A percentile compares a stretch with the other conserved stretches of the same genome.
Conservation (phyloP, 2,888 invertebrate genomes). For the Hofmannophila pseudospretella region DNA sequence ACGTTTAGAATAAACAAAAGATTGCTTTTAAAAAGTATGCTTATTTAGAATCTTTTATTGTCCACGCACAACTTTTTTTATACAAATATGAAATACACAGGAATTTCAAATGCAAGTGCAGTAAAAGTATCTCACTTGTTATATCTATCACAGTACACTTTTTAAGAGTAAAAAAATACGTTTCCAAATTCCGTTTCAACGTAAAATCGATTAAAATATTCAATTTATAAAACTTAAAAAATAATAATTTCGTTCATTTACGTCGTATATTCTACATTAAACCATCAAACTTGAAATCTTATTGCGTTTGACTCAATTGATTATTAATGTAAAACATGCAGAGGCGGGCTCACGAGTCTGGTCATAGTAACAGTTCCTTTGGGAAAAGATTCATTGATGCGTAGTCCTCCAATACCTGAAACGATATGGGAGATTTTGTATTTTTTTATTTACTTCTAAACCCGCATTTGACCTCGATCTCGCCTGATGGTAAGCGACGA, state of each 20-base stretch:
- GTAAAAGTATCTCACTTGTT: conserved; percentile 21
- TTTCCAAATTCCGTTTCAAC: neutral
- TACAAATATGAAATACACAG: conserved; percentile 18
- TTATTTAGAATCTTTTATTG: too few relatives aligned
- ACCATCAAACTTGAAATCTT: conserved; percentile 1
- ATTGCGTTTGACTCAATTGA: conserved; percentile 1
- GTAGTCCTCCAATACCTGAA: conserved; percentile 88
- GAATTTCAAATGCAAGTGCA: too few relatives aligned
- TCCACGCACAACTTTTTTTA: conserved; percentile 17
- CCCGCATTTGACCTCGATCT: too few relatives aligned
- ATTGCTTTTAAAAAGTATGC: too few relatives aligned
- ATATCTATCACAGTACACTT: conserved; percentile 27
- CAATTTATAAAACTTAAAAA: neutral
- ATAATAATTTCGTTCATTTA: neutral
- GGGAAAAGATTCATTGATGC: conserved; percentile 90
- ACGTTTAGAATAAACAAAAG: too few relatives aligned
- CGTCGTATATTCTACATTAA: neutral
- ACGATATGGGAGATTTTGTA: too few relatives aligned
- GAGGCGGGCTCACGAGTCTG: conserved; percentile 10
- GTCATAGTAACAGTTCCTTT: conserved; percentile 80
- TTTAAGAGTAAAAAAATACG: conserved; percentile 10
- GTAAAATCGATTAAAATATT: too few relatives aligned
- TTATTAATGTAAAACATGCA: neutral
- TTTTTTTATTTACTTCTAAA: too few relatives aligned
- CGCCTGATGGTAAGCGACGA: too few relatives aligned